Evolutionary conservation across 2,797 vertebrate species (phyloP).

Genomic region (Ciconia nigra): DNA sequence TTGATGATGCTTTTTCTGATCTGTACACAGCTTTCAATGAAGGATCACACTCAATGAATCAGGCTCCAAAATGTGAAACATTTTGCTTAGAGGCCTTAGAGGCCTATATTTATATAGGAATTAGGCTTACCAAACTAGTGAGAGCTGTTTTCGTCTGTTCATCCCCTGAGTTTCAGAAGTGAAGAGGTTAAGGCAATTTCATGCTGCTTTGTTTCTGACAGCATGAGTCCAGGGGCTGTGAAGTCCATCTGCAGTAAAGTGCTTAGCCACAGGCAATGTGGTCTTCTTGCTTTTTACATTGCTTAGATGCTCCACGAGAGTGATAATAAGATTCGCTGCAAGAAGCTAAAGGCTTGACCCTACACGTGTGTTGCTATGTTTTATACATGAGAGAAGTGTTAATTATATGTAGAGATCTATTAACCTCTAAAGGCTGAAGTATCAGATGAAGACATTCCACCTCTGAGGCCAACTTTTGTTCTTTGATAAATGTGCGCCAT

Average conservation of each 20-base stretch:
- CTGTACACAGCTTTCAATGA: not conserved
- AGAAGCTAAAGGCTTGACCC: constrained; percentile 30
- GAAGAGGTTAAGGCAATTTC: constrained; percentile 5
- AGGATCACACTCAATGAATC: constrained; percentile 7
- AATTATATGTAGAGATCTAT: constrained; percentile 28
- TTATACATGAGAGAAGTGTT: constrained; percentile 24
- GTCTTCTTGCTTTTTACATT: not conserved
- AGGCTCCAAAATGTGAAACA: constrained; percentile 15
- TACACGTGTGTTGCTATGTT: not conserved
- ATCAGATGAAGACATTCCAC: not conserved
- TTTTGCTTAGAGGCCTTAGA: not conserved
- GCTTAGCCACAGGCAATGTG: constrained; percentile 19
- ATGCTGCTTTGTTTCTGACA: constrained; percentile 17
- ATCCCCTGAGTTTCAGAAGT: not conserved
- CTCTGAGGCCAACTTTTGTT: not conserved
- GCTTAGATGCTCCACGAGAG: not conserved
- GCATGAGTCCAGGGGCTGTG: not conserved
- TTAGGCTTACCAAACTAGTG: not conserved
- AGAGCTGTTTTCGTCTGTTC: not conserved
- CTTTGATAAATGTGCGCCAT: accelerated
- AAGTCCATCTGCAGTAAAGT: constrained; percentile 30
- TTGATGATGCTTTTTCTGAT: constrained; percentile 3
- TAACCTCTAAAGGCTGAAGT: not conserved
- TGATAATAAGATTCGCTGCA: constrained; percentile 48
- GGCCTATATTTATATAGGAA: not conserved